Conservation (phyloP, 2,797 vertebrate genomes). For the Enteromius argenteus region DNA sequence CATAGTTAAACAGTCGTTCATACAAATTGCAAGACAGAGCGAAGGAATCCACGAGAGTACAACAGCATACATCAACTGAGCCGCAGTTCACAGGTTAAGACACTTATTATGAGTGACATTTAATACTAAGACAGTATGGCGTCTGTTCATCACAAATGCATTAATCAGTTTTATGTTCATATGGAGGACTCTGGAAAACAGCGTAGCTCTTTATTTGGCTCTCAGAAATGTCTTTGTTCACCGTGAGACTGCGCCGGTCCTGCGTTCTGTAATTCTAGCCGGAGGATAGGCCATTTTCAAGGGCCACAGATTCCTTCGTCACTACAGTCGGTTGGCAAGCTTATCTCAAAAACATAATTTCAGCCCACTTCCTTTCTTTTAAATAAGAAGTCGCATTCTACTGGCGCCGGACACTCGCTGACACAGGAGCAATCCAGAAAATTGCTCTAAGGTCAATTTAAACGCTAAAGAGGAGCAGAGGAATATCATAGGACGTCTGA, state of each 20-base stretch:
- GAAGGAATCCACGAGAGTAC: conserved; percentile 15
- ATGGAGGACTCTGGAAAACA: conserved; percentile 32
- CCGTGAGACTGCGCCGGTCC: conserved; percentile 20
- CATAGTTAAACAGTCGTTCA: conserved; percentile 33
- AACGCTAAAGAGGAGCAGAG: conserved; percentile 58
- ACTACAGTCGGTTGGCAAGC: conserved; percentile 64
- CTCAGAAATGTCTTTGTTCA: conserved; percentile 37
- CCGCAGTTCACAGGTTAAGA: conserved; percentile 21
- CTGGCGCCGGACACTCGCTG: conserved; percentile 70
- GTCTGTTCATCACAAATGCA: conserved; percentile 40
- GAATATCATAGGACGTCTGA: conserved; percentile 54
- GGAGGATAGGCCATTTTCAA: conserved; percentile 46
- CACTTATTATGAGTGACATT: conserved; percentile 40
- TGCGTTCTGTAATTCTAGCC: conserved; percentile 47
- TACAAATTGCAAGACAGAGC: conserved; percentile 20
- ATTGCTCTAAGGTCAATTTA: conserved; percentile 69
- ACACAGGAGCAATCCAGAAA: conserved; percentile 71
- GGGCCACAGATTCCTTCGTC: conserved; percentile 51
- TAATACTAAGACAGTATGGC: conserved; percentile 38
- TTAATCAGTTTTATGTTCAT: conserved; percentile 39
- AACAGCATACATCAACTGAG: conserved; percentile 30
- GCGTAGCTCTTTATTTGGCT: conserved; percentile 33
- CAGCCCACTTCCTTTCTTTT: conserved; percentile 72
- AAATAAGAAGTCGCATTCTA: conserved; percentile 69
- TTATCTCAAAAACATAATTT: conserved; percentile 74